phyloP scores from a whole-genome alignment of 2,113 vertebrate genomes.

The Daubentonia madagascariensis region DNA sequence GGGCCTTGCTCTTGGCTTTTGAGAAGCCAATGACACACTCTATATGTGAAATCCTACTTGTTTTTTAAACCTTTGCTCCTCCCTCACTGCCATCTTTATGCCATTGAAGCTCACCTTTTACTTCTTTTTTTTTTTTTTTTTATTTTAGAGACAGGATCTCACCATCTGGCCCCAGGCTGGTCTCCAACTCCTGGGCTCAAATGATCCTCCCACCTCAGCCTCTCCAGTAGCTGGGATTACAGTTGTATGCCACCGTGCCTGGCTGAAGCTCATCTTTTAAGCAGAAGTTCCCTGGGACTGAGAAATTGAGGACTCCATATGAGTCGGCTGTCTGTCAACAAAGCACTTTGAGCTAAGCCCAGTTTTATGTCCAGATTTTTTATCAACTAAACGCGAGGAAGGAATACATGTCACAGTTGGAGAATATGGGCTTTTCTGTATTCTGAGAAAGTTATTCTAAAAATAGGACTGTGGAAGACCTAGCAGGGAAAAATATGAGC shows the following conservation, averaged over 20 bases:
- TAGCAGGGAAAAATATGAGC: background rate
- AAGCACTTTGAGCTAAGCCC: background rate
- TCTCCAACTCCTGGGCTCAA: no score
- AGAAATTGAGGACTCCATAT: background rate
- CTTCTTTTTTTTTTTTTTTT: background rate
- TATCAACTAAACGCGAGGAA: background rate
- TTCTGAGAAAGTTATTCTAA: conserved; percentile 53
- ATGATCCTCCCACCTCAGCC: no score
- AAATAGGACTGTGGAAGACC: conserved; percentile 53
- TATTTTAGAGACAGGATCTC: no score
- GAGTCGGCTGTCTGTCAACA: background rate
- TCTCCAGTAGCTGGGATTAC: no score
- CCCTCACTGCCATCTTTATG: background rate
- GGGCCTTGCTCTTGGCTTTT: background rate
- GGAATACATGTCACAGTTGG: background rate
- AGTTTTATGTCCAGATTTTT: conserved; percentile 16
- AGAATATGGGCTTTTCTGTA: conserved; percentile 35
- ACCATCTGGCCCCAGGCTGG: no score
- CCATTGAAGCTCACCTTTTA: background rate
- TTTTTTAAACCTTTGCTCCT: background rate
- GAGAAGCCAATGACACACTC: background rate
- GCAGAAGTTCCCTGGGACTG: background rate
- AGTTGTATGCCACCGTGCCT: no score
- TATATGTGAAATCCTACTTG: background rate
- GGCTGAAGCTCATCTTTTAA: background rate